phyloP scores from a whole-genome alignment of 2,797 vertebrate species.

The Hypotaenidia philippensis region DNA sequence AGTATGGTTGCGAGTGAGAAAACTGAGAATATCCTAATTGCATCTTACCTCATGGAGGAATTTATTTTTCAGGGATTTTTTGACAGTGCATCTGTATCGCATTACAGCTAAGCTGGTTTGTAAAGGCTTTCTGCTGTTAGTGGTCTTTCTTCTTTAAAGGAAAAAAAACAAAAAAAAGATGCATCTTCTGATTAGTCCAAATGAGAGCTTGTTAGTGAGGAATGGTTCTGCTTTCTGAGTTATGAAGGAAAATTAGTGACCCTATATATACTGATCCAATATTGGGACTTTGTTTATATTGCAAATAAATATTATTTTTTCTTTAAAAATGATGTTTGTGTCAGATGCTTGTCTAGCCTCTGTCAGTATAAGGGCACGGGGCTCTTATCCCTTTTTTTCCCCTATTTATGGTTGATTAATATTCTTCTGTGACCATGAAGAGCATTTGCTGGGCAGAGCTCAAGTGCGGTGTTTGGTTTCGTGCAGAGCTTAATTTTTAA shows the following conservation, averaged over 20 bases:
- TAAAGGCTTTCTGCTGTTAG: slow-evolving; percentile 90
- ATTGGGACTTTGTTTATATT: slow-evolving; percentile 97
- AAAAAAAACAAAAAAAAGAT: slow-evolving; percentile 19
- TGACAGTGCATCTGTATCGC: slow-evolving; percentile 91
- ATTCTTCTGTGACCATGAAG: slow-evolving; percentile 26
- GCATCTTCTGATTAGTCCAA: too few relatives aligned
- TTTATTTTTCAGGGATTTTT: slow-evolving; percentile 95
- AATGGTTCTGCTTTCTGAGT: slow-evolving; percentile 83
- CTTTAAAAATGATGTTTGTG: slow-evolving; percentile 84
- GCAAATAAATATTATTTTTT: slow-evolving; percentile 99
- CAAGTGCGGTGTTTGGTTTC: slow-evolving; percentile 61
- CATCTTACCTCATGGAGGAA: slow-evolving; percentile 95
- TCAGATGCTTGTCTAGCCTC: slow-evolving; percentile 54
- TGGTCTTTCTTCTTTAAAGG: slow-evolving; percentile 79
- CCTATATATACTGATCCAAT: slow-evolving; percentile 91
- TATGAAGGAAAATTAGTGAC: slow-evolving; percentile 93
- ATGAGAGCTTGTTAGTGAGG: too few relatives aligned
- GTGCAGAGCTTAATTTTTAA: slow-evolving; percentile 65
- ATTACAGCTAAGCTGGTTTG: slow-evolving; percentile 89
- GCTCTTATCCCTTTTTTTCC: not conserved
- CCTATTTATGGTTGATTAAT: not conserved
- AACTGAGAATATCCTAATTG: slow-evolving; percentile 81
- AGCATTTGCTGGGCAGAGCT: slow-evolving; percentile 54
- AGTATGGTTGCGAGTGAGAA: slow-evolving; percentile 23
- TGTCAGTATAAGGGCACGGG: slow-evolving; percentile 3